Conservation (phyloP, 2,113 vertebrate species). For the Condylura cristata region DNA sequence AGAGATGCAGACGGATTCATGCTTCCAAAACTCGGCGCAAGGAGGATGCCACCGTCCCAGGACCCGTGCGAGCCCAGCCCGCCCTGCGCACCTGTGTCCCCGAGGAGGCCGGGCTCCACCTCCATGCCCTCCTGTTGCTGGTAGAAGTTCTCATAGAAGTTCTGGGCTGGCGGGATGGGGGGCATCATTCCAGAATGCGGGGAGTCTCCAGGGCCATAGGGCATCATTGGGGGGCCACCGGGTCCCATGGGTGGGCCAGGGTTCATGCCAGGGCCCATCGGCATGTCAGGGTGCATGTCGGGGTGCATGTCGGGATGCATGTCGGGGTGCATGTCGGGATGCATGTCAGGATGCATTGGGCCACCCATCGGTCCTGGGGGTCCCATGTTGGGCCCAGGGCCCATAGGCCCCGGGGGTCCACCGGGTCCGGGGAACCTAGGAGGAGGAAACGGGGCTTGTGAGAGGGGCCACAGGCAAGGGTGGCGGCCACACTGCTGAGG, state of each 20-base stretch:
- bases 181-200: constrained; percentile 89
- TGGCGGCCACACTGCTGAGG: neutral
- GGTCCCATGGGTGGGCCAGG: constrained; percentile 84
- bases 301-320: constrained; percentile 88
- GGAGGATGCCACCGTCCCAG: too few species aligned
- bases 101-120: constrained; percentile 85
- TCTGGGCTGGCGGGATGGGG: constrained; percentile 86
- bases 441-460: constrained; percentile 79
- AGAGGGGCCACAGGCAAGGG: neutral
- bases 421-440: constrained; percentile 90
- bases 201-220: constrained; percentile 89
- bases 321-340: constrained; percentile 86
- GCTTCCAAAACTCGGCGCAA: neutral
- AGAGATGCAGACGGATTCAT: neutral
- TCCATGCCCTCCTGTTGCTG: constrained; percentile 90
- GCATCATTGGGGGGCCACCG: constrained; percentile 89
- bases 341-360: constrained; percentile 85
- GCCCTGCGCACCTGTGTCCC: constrained; percentile 77
- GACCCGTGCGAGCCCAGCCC: too few species aligned
- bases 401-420: constrained; percentile 85
- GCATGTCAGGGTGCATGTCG: constrained; percentile 88
- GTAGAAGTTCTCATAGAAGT: constrained; percentile 94
- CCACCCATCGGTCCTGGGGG: constrained; percentile 84
- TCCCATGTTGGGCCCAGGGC: constrained; percentile 79
- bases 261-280: constrained; percentile 84